Conservation (phyloP, 2,888 invertebrate genomes). For the Patella caerulea region DNA sequence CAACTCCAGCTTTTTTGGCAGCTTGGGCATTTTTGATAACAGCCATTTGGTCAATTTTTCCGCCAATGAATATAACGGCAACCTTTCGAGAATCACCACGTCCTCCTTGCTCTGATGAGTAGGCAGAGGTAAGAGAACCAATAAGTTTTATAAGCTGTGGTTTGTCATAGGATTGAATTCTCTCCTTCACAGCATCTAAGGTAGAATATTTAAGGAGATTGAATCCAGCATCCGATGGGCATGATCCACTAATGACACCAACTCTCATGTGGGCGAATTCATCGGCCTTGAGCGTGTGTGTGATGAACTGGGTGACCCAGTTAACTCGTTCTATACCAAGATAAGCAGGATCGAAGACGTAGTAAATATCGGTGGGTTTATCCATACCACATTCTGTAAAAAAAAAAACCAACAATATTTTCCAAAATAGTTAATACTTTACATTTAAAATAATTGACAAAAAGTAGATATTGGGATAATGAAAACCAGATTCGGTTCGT, state of each 20-base stretch:
- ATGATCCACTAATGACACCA: conserved; percentile 28
- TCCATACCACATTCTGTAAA: conserved; percentile 18
- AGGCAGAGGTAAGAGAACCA: background rate
- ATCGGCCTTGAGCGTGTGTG: conserved; percentile 21
- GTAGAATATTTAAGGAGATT: conserved; percentile 20
- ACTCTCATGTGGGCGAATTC: conserved; percentile 9
- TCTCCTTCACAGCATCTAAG: background rate
- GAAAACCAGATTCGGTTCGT: too few species aligned
- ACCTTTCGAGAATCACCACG: conserved; percentile 17
- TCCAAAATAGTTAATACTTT: too few species aligned
- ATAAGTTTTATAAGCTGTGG: conserved; percentile 17
- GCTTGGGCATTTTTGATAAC: background rate
- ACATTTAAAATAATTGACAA: too few species aligned
- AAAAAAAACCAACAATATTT: too few species aligned
- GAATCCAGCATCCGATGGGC: conserved; percentile 30
- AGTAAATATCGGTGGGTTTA: conserved; percentile 34
- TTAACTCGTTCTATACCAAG: conserved; percentile 28
- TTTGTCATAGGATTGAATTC: conserved; percentile 20
- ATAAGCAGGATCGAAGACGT: conserved; percentile 33
- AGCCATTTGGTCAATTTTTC: conserved; percentile 12
- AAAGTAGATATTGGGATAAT: too few species aligned
- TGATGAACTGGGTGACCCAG: conserved; percentile 37
- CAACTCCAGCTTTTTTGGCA: background rate
- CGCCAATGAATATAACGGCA: conserved; percentile 24
- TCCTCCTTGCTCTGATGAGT: background rate